A percentile compares a stretch with the other conserved stretches of the same genome.
Evolutionary conservation across 2,888 invertebrate genomes (phyloP).

Genomic region (Dolichopus griseipennis): DNA sequence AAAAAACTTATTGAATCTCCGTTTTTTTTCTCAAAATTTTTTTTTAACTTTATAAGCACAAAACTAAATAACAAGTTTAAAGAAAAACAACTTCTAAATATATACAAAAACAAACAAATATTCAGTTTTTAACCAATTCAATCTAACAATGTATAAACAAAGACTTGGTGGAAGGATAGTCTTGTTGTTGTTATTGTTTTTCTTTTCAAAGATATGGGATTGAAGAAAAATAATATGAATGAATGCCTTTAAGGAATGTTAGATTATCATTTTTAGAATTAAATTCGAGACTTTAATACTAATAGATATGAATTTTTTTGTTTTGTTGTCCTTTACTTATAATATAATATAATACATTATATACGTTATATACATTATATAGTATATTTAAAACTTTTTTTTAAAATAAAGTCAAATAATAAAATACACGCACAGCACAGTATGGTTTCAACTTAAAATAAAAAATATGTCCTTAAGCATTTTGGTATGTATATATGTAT

Average conservation of each 20-base stretch:
- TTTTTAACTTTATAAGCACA: too few species aligned
- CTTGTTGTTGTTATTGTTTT: too few species aligned
- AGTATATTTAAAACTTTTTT: background rate
- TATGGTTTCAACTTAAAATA: constrained; percentile 2
- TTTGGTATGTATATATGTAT: background rate
- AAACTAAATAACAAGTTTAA: too few species aligned
- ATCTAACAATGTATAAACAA: too few species aligned
- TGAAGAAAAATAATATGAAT: background rate
- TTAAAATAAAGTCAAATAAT: background rate
- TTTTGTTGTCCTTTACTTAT: background rate
- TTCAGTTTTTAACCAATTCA: too few species aligned
- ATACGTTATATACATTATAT: background rate
- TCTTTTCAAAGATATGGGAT: too few species aligned
- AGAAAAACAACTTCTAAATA: too few species aligned
- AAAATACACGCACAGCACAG: constrained; percentile 6
- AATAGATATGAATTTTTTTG: background rate
- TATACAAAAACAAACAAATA: too few species aligned
- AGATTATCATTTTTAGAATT: constrained; percentile 1
- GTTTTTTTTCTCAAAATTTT: too few species aligned
- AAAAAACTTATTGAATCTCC: too few species aligned
- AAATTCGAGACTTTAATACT: constrained; percentile 6
- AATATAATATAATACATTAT: too few species aligned
- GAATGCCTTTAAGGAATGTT: background rate
- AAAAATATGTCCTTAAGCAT: background rate
- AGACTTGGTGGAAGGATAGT: too few species aligned